A percentile compares a stretch with the other conserved stretches of the same genome.
phyloP scores from a whole-genome alignment of 2,113 vertebrate genomes.

The Takifugu bimaculatus region DNA sequence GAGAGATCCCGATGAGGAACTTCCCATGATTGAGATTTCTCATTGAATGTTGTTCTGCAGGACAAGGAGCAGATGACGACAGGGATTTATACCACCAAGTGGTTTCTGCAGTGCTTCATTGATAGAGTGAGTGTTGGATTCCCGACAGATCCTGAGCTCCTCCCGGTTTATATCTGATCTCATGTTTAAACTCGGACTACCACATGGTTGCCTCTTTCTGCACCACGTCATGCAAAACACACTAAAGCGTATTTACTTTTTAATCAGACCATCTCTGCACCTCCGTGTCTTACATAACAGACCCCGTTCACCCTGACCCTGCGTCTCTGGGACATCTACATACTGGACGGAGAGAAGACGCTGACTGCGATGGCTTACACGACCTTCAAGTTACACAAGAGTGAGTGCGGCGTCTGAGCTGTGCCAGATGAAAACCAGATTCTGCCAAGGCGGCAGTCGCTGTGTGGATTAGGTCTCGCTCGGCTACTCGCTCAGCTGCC shows the following conservation, averaged over 20 bases:
- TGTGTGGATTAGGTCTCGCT: constrained; percentile 23
- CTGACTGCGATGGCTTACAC: constrained; percentile 83
- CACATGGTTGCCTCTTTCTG: too few relatives aligned
- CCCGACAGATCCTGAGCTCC: not conserved
- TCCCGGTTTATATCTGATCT: constrained; percentile 2
- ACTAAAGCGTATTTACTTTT: constrained; percentile 9
- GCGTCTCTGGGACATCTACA: constrained; percentile 87
- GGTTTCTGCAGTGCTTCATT: constrained; percentile 94
- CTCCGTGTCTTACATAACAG: constrained; percentile 61
- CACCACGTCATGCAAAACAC: not conserved
- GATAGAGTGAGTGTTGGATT: constrained; percentile 80
- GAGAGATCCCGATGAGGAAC: not conserved
- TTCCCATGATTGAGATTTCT: constrained; percentile 7
- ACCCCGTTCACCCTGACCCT: constrained; percentile 85
- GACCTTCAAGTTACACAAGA: constrained; percentile 84
- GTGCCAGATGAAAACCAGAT: not conserved
- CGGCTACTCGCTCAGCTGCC: constrained; percentile 43
- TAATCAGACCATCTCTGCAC: constrained; percentile 7
- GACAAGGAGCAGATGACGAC: constrained; percentile 93
- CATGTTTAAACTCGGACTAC: not conserved
- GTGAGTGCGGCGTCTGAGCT: constrained; percentile 66
- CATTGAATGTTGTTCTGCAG: constrained; percentile 55
- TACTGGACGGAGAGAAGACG: constrained; percentile 82
- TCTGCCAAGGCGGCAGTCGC: constrained; percentile 11
- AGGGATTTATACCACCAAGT: constrained; percentile 92